Conservation (phyloP, 2,113 vertebrate genomes). For the Phylloscopus whistleri region DNA sequence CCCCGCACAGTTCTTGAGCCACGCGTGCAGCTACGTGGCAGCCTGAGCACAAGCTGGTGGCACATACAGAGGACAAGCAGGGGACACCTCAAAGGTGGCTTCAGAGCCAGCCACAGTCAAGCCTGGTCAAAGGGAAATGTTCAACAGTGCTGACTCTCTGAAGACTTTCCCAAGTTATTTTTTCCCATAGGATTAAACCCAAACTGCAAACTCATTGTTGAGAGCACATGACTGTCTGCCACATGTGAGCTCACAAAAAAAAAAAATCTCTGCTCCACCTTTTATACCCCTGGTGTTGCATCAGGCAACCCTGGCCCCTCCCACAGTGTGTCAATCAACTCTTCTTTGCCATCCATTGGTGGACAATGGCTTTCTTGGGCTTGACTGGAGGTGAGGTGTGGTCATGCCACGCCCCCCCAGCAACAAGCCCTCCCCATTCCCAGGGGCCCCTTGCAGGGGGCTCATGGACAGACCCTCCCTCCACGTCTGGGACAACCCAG, state of each 20-base stretch:
- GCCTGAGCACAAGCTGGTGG: fast-evolving
- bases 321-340: background rate
- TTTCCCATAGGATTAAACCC: background rate
- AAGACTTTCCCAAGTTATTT: background rate
- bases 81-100: background rate
- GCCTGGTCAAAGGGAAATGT: background rate
- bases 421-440: background rate
- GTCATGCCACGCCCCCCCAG: background rate
- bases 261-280: background rate
- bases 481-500: background rate
- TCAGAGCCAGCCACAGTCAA: background rate
- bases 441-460: background rate
- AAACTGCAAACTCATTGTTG: background rate
- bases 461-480: background rate
- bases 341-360: background rate
- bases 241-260: background rate
- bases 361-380: background rate
- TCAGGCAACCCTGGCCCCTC: background rate
- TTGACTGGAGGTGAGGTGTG: background rate
- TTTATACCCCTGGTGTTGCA: background rate
- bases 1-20: fast-evolving
- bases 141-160: background rate
- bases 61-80: background rate
- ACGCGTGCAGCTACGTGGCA: fast-evolving
- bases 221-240: background rate